Conservation (phyloP, 2,888 invertebrate species). For the Dascillus cervinus region DNA sequence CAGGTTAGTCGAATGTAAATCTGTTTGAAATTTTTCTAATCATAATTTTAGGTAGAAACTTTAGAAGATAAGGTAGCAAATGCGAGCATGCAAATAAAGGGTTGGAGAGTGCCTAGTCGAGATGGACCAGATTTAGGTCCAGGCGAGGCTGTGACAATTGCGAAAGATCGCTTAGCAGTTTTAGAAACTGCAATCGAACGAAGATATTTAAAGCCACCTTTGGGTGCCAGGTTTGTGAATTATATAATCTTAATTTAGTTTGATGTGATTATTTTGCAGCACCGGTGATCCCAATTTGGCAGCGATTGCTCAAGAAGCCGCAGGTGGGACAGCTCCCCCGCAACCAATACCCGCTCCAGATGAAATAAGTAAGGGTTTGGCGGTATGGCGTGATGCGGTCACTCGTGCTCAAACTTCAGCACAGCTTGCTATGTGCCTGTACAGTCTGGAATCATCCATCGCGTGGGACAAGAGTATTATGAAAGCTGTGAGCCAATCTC, state of each 20-base stretch:
- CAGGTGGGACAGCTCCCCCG: slow-evolving; percentile 23
- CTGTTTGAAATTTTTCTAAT: neutral
- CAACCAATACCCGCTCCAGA: slow-evolving; percentile 33
- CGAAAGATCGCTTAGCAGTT: slow-evolving; percentile 66
- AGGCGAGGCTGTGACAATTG: slow-evolving; percentile 50
- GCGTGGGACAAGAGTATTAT: slow-evolving; percentile 99
- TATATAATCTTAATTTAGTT: slow-evolving; percentile 2
- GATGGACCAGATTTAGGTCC: slow-evolving; percentile 46
- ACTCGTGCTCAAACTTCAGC: slow-evolving; percentile 77
- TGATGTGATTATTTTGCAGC: slow-evolving; percentile 26
- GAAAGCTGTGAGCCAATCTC: slow-evolving; percentile 83
- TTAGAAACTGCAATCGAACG: slow-evolving; percentile 89
- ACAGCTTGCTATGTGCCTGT: slow-evolving; percentile 83
- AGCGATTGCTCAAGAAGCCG: slow-evolving; percentile 44
- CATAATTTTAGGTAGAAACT: slow-evolving; percentile 57
- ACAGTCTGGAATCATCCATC: slow-evolving; percentile 84
- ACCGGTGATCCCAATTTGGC: slow-evolving; percentile 58
- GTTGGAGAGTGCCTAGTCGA: slow-evolving; percentile 70
- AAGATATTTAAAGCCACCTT: slow-evolving; percentile 86
- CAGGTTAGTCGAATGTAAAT: slow-evolving; percentile 45
- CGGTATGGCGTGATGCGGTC: slow-evolving; percentile 87
- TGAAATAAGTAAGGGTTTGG: slow-evolving; percentile 68
- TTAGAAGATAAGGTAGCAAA: slow-evolving; percentile 83
- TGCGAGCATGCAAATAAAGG: slow-evolving; percentile 86
- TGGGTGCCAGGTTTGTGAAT: slow-evolving; percentile 55